Conservation (phyloP, 2,797 vertebrate genomes). For the Propithecus perrieri region DNA sequence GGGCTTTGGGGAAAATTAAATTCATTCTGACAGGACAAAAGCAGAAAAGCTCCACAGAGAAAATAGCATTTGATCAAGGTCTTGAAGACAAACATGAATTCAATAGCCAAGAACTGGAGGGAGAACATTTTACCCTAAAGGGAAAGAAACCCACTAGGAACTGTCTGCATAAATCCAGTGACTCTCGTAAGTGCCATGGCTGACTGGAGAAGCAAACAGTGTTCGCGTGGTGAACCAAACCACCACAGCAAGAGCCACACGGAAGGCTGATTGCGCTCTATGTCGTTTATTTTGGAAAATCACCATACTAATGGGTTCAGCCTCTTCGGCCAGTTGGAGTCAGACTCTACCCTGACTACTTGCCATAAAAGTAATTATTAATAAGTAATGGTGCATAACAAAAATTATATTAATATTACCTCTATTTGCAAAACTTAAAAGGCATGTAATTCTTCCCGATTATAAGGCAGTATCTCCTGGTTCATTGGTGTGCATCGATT, state of each 20-base stretch:
- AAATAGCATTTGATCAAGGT: neutral
- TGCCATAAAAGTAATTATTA: neutral
- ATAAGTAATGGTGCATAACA: neutral
- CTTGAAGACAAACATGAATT: neutral
- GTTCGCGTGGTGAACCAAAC: neutral
- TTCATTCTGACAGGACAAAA: neutral
- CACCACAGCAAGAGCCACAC: fast-evolving
- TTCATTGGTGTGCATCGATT: neutral
- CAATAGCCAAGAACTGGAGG: neutral
- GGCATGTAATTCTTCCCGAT: neutral
- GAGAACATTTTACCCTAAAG: neutral
- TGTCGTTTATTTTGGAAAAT: neutral
- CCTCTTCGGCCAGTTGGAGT: neutral
- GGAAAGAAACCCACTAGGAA: fast-evolving
- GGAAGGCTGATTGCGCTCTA: fast-evolving
- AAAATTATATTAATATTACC: neutral
- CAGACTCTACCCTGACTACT: neutral
- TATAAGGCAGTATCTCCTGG: neutral
- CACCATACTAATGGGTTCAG: neutral
- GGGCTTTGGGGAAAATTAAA: neutral
- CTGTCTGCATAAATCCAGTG: too few relatives aligned
- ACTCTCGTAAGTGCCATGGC: fast-evolving
- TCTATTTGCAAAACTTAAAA: neutral
- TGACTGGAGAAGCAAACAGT: neutral
- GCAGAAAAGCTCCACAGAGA: neutral